Conservation (phyloP, 2,888 invertebrate genomes). For the Orgyia antiqua region DNA sequence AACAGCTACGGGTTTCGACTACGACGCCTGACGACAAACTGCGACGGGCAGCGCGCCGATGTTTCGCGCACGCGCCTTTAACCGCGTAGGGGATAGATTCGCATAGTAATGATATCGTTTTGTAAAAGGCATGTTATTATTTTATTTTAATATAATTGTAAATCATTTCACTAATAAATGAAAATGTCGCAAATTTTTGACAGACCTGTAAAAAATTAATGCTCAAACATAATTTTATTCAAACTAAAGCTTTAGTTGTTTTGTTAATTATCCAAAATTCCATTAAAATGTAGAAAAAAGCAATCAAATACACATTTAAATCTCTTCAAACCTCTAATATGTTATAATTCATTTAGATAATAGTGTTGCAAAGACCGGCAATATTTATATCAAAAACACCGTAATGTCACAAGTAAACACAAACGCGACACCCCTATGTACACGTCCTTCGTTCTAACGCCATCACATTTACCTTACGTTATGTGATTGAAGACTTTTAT, state of each 20-base stretch:
- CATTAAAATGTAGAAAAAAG: no score
- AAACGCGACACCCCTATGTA: constrained; percentile 8
- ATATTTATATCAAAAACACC: constrained; percentile 27
- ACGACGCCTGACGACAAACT: constrained; percentile 46
- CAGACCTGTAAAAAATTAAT: no score
- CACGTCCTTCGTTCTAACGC: constrained; percentile 3
- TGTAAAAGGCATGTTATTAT: constrained; percentile 51
- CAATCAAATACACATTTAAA: no score
- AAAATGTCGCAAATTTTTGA: no score
- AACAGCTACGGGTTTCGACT: constrained; percentile 33
- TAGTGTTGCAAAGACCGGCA: neutral
- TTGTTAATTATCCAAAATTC: no score
- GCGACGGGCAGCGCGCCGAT: constrained; percentile 49
- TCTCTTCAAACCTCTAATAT: no score
- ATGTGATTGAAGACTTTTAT: constrained; percentile 4
- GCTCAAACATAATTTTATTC: no score
- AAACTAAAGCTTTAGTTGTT: no score
- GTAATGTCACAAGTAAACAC: constrained; percentile 24
- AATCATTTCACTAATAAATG: no score
- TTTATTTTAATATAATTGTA: no score
- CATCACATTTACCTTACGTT: constrained; percentile 12
- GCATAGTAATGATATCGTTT: constrained; percentile 32
- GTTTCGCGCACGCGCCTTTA: constrained; percentile 53
- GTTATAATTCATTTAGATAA: no score
- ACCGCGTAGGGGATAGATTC: constrained; percentile 32